Percentiles rank a stretch among this genome's conserved stretches.
Evolutionary conservation across 2,888 invertebrate species (phyloP).

Genomic region (Zygogramma bicolorata): DNA sequence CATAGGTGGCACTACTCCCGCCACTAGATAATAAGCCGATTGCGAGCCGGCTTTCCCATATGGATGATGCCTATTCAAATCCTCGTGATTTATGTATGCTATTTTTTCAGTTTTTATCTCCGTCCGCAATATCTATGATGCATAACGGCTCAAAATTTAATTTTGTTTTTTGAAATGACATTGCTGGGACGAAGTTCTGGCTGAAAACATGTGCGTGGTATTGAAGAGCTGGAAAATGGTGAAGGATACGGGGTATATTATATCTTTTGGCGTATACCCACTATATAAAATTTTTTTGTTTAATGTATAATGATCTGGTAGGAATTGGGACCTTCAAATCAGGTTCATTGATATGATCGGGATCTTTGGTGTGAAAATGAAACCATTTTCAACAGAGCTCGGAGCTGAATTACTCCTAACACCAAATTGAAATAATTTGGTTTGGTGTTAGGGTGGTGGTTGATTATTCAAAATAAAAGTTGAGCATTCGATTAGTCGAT

Average conservation of each 20-base stretch:
- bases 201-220: constrained; percentile 11
- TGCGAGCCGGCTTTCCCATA: not conserved
- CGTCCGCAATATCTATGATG: constrained; percentile 45
- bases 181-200: not conserved
- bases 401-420: too few relatives aligned
- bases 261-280: too few relatives aligned
- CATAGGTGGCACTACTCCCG: constrained; percentile 57
- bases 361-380: too few relatives aligned
- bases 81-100: constrained; percentile 39
- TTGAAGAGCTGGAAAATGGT: not conserved
- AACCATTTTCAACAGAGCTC: too few relatives aligned
- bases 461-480: too few relatives aligned
- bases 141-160: constrained; percentile 44
- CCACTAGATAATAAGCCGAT: constrained; percentile 16
- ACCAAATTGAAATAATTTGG: too few relatives aligned
- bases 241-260: not conserved
- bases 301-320: too few relatives aligned
- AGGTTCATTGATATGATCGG: too few relatives aligned
- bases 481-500: too few relatives aligned
- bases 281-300: too few relatives aligned
- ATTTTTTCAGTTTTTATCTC: constrained; percentile 40
- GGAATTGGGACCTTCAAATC: too few relatives aligned
- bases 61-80: constrained; percentile 34
- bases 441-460: too few relatives aligned
- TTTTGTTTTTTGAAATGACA: constrained; percentile 40